Base-by-base conservation (phyloP, 2,113 vertebrate species). In the Drymodes brunneopygia region DNA sequence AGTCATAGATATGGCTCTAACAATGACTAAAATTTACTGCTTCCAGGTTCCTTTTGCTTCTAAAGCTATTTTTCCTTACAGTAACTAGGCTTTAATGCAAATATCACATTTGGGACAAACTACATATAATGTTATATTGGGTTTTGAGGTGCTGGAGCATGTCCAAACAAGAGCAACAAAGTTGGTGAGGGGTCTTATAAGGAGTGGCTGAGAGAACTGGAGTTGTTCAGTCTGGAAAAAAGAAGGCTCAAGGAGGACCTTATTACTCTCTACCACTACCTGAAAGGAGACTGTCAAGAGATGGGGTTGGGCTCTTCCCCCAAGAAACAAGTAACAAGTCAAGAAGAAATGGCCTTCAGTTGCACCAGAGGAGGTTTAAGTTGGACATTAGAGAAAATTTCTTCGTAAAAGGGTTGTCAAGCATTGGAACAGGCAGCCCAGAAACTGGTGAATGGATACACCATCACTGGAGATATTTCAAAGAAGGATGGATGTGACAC, bases 231-330 rank as follows among this genome's bases (percentile, higher is more conserved):
- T 13, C 9, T 61, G 61, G n/a, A 67, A 20, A 60, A 67, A 81
- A 66, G 19, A 17, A 35, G 22, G 12, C 5, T 47, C 29, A 15
- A 29, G 38, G 5, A 74, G 23, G 19, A 47, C 38, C 11, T 60
- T 45, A 5, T 53, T 20, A 29, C 14, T 15, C 61, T 40, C 10
- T 20, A 12, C 7, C 35, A 15, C 14, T 9, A 15, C 6, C 14
- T 75, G 25, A 47, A 75, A 53, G 20, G 12, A 40, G 17, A 17
- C 10, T 48, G 24, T 12, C 15, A 9, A 12, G 33, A 58, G 15
- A 17, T 38, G 28, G 4, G 3, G 1, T 6, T 2, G 1, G 35
- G 4, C 7, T n/a, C 20, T 74, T 40, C 11, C 40, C 24, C 9
- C 15, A 31, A 3, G 13, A 3, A 25, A 18, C 13, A n/a, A 51